phyloP scores from a whole-genome alignment of 2,888 invertebrate species.

The Malthinus seriepunctatus region DNA sequence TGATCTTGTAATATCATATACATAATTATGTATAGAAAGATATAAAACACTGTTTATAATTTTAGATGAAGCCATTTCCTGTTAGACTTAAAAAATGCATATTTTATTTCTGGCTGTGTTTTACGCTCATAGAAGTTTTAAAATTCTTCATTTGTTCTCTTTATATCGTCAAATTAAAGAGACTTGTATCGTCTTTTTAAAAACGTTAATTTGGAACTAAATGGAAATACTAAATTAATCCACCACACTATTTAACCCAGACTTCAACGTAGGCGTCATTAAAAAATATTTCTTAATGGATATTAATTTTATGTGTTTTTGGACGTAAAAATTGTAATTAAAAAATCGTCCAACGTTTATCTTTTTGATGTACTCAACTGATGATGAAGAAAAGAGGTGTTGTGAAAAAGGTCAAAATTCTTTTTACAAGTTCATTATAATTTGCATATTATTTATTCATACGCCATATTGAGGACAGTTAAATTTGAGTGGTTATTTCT shows the following conservation, averaged over 20 bases:
- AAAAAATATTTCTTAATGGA: slow-evolving; percentile 14
- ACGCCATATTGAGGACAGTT: no score
- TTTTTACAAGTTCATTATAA: no score
- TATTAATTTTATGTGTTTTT: slow-evolving; percentile 3
- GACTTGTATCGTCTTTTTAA: neutral
- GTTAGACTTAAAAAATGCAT: slow-evolving; percentile 35
- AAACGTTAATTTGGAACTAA: slow-evolving; percentile 12
- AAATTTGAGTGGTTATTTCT: no score
- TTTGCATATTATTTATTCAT: no score
- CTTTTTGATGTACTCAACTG: no score
- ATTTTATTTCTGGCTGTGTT: slow-evolving; percentile 27
- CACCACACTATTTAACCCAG: slow-evolving; percentile 6
- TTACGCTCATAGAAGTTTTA: slow-evolving; percentile 13
- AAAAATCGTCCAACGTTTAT: no score
- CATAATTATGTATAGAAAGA: slow-evolving; percentile 16
- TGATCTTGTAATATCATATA: neutral
- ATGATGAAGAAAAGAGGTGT: no score
- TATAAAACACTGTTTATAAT: slow-evolving; percentile 35
- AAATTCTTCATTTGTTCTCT: slow-evolving; percentile 23
- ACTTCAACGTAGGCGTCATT: slow-evolving; percentile 12
- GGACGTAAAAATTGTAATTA: neutral
- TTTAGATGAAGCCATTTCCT: slow-evolving; percentile 41
- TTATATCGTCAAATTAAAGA: neutral
- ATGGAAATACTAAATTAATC: slow-evolving; percentile 3
- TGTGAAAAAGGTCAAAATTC: no score